Evolutionary conservation across 2,797 vertebrate genomes (phyloP).

Genomic region (Rhinella marina): DNA sequence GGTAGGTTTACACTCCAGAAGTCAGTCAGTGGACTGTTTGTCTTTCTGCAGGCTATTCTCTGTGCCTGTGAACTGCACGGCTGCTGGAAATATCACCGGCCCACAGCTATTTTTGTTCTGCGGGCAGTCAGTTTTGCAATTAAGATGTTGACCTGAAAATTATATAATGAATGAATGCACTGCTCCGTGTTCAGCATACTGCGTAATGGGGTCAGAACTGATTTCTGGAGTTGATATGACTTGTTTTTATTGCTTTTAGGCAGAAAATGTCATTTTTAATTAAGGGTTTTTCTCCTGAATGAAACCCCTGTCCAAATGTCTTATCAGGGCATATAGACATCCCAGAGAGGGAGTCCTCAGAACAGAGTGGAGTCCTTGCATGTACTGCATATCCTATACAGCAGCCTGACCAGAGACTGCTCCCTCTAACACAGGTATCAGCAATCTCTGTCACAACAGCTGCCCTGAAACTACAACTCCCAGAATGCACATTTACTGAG

Average conservation of each 20-base stretch:
- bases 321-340: too few species aligned
- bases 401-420: too few species aligned
- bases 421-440: too few species aligned
- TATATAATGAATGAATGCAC: conserved; percentile 21
- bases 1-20: conserved; percentile 4
- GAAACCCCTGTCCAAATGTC: too few species aligned
- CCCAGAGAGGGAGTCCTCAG: too few species aligned
- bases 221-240: background rate
- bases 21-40: conserved; percentile 45
- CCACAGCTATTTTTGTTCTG: conserved; percentile 28
- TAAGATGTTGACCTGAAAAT: conserved; percentile 50
- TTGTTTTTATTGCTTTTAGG: background rate
- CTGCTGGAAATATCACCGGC: conserved; percentile 32
- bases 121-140: conserved; percentile 22
- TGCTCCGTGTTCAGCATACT: background rate
- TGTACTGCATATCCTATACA: too few species aligned
- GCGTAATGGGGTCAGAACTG: background rate
- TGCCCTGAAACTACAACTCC: too few species aligned
- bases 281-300: too few species aligned
- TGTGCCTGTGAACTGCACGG: conserved; percentile 20
- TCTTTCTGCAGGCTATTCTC: conserved; percentile 47
- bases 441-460: too few species aligned
- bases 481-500: too few species aligned
- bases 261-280: background rate
- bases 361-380: too few species aligned